Percentiles rank a stretch among this genome's conserved stretches.
Conservation (phyloP, 2,113 vertebrate species). For the Boulengeromyrus knoepffleri region DNA sequence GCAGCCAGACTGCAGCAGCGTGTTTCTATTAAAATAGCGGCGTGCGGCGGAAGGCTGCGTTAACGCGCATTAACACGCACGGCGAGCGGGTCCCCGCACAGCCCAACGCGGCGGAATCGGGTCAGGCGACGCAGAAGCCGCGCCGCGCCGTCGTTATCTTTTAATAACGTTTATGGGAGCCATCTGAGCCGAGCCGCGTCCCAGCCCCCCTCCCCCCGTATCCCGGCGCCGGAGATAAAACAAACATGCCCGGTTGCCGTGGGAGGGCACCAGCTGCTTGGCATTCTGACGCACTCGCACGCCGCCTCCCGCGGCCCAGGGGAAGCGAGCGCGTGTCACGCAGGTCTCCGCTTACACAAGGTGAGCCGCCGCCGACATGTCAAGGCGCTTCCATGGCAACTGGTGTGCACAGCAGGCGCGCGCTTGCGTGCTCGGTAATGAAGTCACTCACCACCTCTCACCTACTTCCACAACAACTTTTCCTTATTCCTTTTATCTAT, state of each 20-base stretch:
- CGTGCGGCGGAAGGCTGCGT: background rate
- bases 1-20: background rate
- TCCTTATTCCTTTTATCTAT: background rate
- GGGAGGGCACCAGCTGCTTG: slow-evolving; percentile 48
- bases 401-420: slow-evolving; percentile 42
- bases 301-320: slow-evolving; percentile 28
- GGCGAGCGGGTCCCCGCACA: background rate
- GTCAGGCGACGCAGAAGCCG: background rate
- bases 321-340: slow-evolving; percentile 37
- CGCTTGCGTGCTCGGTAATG: slow-evolving; percentile 46
- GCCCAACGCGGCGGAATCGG: background rate
- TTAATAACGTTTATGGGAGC: slow-evolving; percentile 34
- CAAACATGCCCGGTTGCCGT: slow-evolving; percentile 42
- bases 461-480: slow-evolving; percentile 19
- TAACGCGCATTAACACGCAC: background rate
- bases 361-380: slow-evolving; percentile 54
- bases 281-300: slow-evolving; percentile 49
- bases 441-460: slow-evolving; percentile 33
- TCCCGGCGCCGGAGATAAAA: slow-evolving; percentile 31
- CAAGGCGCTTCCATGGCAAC: slow-evolving; percentile 62
- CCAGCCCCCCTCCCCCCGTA: slow-evolving; percentile 31
- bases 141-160: background rate
- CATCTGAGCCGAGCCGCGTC: slow-evolving; percentile 36
- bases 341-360: slow-evolving; percentile 58
- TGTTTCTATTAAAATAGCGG: background rate